These are phyloP conservation scores for Saxidomus purpurata DNA, from an alignment of 1,140 invertebrate genomes.

Conservation along the genomic window DNA sequence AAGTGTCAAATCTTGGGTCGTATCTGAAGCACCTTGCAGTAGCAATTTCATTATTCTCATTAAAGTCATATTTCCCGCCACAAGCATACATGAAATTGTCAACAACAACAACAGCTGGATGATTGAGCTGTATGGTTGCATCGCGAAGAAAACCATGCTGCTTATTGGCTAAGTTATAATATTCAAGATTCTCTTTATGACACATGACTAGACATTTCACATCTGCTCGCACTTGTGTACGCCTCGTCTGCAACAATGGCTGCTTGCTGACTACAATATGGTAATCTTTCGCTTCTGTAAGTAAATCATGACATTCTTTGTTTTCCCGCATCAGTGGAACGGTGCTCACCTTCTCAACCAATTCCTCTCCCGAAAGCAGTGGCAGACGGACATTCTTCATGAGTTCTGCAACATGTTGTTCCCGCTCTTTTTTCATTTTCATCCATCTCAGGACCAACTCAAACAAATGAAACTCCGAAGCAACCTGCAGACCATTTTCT, in stretches of 20 bases:
- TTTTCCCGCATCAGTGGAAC: slow-evolving; percentile 82
- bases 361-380: slow-evolving; percentile 83
- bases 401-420: slow-evolving; percentile 77
- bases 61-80: slow-evolving; percentile 86
- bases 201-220: slow-evolving; percentile 82
- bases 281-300: slow-evolving; percentile 85
- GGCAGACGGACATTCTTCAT: slow-evolving; percentile 84
- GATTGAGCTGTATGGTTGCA: slow-evolving; percentile 83
- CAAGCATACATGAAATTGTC: slow-evolving; percentile 86
- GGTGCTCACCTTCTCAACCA: slow-evolving; percentile 84
- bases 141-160: slow-evolving; percentile 81
- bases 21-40: slow-evolving; percentile 85
- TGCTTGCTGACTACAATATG: slow-evolving; percentile 85
- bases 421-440: slow-evolving; percentile 72
- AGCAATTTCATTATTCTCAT: slow-evolving; percentile 85
- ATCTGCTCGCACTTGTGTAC: slow-evolving; percentile 84
- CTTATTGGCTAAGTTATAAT: slow-evolving; percentile 81
- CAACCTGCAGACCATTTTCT: slow-evolving; percentile 81
- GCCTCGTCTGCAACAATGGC: slow-evolving; percentile 80
- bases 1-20: slow-evolving; percentile 85
- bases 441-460: slow-evolving; percentile 83
- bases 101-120: slow-evolving; percentile 85
- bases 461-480: slow-evolving; percentile 83
- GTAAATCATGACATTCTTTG: slow-evolving; percentile 79
- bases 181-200: slow-evolving; percentile 83